Base-by-base conservation (phyloP, 2,888 invertebrate species). In the Athalia cordata region DNA sequence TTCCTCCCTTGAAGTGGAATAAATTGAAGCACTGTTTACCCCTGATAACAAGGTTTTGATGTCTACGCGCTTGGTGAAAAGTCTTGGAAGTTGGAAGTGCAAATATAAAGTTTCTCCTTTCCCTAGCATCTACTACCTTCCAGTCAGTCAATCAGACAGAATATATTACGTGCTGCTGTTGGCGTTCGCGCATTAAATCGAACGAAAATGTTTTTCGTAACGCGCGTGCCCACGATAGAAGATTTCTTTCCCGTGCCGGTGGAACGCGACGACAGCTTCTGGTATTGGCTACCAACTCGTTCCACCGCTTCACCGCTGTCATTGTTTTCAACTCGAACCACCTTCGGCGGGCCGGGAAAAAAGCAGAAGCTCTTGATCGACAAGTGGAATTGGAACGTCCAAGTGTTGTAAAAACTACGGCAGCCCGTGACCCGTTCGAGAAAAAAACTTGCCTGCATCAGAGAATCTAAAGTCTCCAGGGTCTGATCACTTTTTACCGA, bases 11-110 rank as follows among this genome's bases (percentile, higher is more conserved):
- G 15, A 55, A 68, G 52, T 68, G 52, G 68, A 68, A 68, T 68
- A 68, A 68, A 68, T 68, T 68, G 45, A 55, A 55, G 43, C 55
- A 68, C 29, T 68, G 68, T 68, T 68, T 68, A 68, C 68, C 68
- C n/a, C 3, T 55, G 68, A 43, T 68, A 68, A 68, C 52, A 68
- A 55, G 43, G 43, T 55, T 68, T 68, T 43, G 52, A 68, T 68
- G 52, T 68, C 11, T 55, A 68, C 52, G 68, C 68, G 29, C 29
- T 29, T 29, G 29, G 50, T n/a, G 52, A 55, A 55, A 43, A 55
- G 43, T 66, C 49, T 9, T 66, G 47, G 8, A 68, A 55, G 50
- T 68, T 68, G 13, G 1, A 67, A 50, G 11, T 47, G 47, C 15
- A 52, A 67, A 52, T 4, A 67, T 6, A 67, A 67, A 52, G 6